A percentile compares a stretch with the other conserved stretches of the same genome.
Conservation (phyloP, 2,113 vertebrate genomes). For the Rhegmatorhina hoffmannsi region DNA sequence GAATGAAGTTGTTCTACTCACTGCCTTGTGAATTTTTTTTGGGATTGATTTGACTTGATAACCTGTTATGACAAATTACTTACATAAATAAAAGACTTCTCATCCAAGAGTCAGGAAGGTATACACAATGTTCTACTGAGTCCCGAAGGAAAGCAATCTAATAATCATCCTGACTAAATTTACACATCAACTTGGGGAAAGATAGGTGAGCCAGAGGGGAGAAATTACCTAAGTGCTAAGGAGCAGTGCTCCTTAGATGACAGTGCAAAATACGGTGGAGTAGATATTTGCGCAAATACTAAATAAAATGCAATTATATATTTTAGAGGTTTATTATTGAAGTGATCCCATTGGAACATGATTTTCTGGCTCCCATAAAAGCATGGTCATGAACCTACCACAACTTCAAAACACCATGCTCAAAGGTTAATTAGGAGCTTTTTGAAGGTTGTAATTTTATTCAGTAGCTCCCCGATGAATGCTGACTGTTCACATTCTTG, state of each 20-base stretch:
- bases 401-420: neutral
- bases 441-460: neutral
- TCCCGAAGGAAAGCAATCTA: neutral
- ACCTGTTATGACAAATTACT: neutral
- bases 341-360: neutral
- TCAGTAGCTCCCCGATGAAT: neutral
- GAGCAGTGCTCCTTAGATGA: fast-evolving
- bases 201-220: fast-evolving
- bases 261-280: neutral
- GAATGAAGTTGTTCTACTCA: neutral
- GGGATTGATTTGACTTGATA: neutral
- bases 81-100: neutral
- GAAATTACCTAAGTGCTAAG: neutral
- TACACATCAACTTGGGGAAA: neutral
- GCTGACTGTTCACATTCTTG: conserved; percentile 34
- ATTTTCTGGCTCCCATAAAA: neutral
- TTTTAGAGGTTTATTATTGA: neutral
- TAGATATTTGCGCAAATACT: neutral
- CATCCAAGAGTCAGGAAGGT: neutral
- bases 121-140: neutral
- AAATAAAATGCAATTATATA: neutral
- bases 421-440: neutral
- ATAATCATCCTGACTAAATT: neutral
- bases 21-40: neutral
- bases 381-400: fast-evolving